These are phyloP conservation scores for Manis crassicaudata DNA, from an alignment of 2,797 vertebrate genomes.

Conservation along the genomic window DNA sequence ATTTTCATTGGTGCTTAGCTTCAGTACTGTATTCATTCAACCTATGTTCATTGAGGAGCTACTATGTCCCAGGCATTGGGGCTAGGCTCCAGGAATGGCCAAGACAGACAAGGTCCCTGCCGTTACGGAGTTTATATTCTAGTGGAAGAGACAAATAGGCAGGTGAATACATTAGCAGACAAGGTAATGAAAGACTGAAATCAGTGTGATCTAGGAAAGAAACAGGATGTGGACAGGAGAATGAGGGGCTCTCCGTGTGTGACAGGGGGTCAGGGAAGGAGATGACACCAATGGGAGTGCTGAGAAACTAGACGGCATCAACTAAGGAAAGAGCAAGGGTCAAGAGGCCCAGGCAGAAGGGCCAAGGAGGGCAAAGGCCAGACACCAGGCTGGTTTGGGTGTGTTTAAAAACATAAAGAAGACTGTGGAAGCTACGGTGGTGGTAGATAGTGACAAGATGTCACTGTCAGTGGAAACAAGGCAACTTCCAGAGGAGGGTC, in stretches of 20 bases:
- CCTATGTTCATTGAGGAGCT: neutral
- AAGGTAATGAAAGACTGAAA: neutral
- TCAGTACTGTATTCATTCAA: neutral
- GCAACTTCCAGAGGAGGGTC: neutral
- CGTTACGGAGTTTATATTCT: neutral
- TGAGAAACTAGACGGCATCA: neutral
- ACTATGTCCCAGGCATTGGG: neutral
- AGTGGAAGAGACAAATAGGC: neutral
- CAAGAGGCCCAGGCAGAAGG: neutral
- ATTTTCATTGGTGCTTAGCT: neutral
- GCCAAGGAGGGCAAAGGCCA: neutral
- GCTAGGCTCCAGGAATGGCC: neutral
- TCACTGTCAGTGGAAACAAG: neutral
- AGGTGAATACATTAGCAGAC: neutral
- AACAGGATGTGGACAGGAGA: neutral
- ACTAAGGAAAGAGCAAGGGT: neutral
- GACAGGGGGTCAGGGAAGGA: neutral
- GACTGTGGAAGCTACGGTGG: neutral
- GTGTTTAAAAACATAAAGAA: neutral
- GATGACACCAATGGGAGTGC: neutral
- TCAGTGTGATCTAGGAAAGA: neutral
- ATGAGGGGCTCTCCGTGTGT: rapidly evolving
- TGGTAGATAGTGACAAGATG: neutral
- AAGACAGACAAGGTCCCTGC: neutral
- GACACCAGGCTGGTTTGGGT: neutral